phyloP scores from a whole-genome alignment of 2,797 vertebrate species.

The Gadopsis bispinosus region DNA sequence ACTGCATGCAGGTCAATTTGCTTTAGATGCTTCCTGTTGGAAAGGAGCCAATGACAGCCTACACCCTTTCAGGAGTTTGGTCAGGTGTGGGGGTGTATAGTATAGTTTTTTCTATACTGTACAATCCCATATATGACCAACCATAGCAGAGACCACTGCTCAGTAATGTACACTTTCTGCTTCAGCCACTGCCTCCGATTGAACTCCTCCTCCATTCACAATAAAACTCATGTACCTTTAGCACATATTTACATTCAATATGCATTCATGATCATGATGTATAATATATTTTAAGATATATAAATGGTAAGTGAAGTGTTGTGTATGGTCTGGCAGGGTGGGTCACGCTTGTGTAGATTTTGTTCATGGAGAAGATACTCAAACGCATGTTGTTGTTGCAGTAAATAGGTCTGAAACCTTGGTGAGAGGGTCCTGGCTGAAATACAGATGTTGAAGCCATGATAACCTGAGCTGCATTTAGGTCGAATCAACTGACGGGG shows the following conservation, averaged over 20 bases:
- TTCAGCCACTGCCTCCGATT: neutral
- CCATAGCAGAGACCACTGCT: neutral
- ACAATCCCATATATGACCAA: neutral
- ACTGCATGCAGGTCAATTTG: neutral
- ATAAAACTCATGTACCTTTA: neutral
- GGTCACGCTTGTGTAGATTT: neutral
- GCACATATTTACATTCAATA: neutral
- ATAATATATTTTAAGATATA: no score
- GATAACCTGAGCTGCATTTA: neutral
- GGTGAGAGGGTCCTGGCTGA: neutral
- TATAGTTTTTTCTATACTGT: neutral
- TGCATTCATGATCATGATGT: neutral
- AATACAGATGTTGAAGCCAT: neutral
- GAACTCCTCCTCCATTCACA: neutral
- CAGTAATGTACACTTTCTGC: neutral
- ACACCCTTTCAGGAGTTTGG: neutral
- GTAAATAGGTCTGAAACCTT: neutral
- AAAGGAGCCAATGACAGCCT: neutral
- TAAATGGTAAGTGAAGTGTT: neutral
- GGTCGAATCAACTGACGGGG: neutral
- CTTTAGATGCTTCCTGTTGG: neutral
- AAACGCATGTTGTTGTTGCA: neutral
- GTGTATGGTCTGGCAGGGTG: neutral
- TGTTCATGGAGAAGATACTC: neutral
- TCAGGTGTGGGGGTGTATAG: neutral